phyloP scores from a whole-genome alignment of 2,797 vertebrate species.

The Pygocentrus nattereri region DNA sequence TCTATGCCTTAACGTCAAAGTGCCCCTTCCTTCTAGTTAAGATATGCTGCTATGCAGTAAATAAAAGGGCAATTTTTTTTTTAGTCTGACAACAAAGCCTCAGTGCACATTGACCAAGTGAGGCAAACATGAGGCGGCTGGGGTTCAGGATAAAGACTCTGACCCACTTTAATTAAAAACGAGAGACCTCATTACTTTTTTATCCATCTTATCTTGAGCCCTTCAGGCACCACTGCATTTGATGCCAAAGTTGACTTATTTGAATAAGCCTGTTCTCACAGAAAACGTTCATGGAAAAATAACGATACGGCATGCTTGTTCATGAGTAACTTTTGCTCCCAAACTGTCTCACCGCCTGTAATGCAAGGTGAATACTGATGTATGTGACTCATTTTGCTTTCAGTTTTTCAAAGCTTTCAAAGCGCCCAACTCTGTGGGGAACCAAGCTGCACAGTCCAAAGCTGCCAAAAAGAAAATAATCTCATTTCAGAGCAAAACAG shows the following conservation, averaged over 20 bases:
- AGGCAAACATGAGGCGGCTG: background rate
- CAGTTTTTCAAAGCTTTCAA: slow-evolving; percentile 21
- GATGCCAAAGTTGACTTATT: slow-evolving; percentile 1
- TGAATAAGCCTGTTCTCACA: background rate
- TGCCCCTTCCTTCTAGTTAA: background rate
- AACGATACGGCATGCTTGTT: slow-evolving; percentile 1
- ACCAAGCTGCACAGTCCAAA: background rate
- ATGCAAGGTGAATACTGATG: slow-evolving; percentile 24
- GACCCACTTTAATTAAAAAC: slow-evolving; percentile 21
- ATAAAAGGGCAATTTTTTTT: background rate
- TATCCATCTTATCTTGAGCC: background rate
- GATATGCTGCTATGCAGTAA: background rate
- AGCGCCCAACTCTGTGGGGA: background rate
- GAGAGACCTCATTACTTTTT: slow-evolving; percentile 12
- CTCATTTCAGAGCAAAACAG: slow-evolving; percentile 4
- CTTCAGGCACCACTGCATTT: background rate
- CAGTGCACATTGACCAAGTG: background rate
- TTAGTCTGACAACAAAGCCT: background rate
- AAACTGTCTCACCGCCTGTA: slow-evolving; percentile 20
- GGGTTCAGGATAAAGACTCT: slow-evolving; percentile 14
- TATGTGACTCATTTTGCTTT: slow-evolving; percentile 1
- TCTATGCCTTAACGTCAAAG: background rate
- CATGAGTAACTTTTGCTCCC: slow-evolving; percentile 8
- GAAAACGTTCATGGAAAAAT: background rate
- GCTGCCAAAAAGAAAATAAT: background rate